Conservation (phyloP, 2,888 invertebrate species). For the Apoderus coryli region DNA sequence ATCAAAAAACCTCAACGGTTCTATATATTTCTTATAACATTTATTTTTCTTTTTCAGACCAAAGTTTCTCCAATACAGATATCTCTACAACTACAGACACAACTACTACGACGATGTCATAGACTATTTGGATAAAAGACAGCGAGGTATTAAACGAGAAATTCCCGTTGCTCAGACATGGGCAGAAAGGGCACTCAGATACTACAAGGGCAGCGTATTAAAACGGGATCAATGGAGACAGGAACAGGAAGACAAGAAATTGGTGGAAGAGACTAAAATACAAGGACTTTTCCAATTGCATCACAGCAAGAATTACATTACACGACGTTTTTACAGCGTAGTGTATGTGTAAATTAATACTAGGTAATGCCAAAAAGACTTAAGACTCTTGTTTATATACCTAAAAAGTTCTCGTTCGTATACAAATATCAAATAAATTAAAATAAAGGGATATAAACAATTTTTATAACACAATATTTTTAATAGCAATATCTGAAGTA, state of each 20-base stretch:
- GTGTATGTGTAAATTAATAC: too few species aligned
- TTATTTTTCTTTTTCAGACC: constrained; percentile 45
- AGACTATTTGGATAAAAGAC: constrained; percentile 64
- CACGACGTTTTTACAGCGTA: constrained; percentile 61
- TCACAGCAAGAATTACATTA: constrained; percentile 60
- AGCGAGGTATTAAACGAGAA: constrained; percentile 50
- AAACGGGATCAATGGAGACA: constrained; percentile 29
- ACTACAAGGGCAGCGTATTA: constrained; percentile 34
- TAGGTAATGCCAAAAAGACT: too few species aligned
- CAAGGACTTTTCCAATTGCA: constrained; percentile 57
- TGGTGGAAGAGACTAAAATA: constrained; percentile 47
- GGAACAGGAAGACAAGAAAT: constrained; percentile 26
- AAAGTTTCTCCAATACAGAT: constrained; percentile 65
- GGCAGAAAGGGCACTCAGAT: constrained; percentile 68
- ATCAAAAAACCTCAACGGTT: too few species aligned
- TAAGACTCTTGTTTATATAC: too few species aligned
- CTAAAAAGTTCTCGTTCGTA: too few species aligned
- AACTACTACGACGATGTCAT: constrained; percentile 80
- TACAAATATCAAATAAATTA: too few species aligned
- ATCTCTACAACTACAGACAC: constrained; percentile 69
- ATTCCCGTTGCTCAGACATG: constrained; percentile 70
- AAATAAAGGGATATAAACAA: too few species aligned
- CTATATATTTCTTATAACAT: too few species aligned
- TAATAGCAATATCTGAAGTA: too few species aligned
- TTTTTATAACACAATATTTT: too few species aligned